Percentiles rank a stretch among this genome's conserved stretches.
Conservation (phyloP, 2,888 invertebrate genomes). For the Trachelus tabidus region DNA sequence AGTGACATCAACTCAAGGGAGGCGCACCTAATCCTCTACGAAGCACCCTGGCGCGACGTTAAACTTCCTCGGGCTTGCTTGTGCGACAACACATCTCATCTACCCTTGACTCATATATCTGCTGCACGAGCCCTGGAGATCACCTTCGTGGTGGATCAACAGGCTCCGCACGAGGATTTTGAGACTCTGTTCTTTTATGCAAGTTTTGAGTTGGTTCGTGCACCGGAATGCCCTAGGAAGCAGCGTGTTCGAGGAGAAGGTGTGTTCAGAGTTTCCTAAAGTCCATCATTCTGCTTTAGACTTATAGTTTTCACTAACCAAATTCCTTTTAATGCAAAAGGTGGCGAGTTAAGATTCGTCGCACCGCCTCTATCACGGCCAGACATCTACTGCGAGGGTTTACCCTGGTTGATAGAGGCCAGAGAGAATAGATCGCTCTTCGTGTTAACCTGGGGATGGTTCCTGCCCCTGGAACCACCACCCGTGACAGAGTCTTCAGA, state of each 20-base stretch:
- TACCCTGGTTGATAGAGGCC: conserved; percentile 84
- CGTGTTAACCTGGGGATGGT: conserved; percentile 85
- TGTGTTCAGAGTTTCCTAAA: conserved; percentile 21
- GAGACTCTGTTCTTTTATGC: conserved; percentile 84
- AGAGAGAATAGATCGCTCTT: conserved; percentile 84
- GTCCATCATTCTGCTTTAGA: background rate
- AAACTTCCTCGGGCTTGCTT: conserved; percentile 80
- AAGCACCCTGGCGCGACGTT: conserved; percentile 79
- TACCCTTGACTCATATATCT: conserved; percentile 74
- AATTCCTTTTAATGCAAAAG: conserved; percentile 31
- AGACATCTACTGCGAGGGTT: conserved; percentile 77
- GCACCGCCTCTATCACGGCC: conserved; percentile 73
- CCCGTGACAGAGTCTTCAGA: conserved; percentile 52
- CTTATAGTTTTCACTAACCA: conserved; percentile 16
- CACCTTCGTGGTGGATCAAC: conserved; percentile 78
- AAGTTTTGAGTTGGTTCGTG: conserved; percentile 73
- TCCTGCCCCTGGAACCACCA: conserved; percentile 74
- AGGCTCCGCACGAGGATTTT: conserved; percentile 85
- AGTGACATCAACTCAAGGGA: conserved; percentile 53
- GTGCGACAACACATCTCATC: conserved; percentile 79
- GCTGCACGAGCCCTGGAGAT: conserved; percentile 79
- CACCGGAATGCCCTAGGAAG: conserved; percentile 75
- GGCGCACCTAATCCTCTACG: conserved; percentile 72
- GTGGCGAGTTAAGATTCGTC: conserved; percentile 75
- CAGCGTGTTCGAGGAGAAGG: conserved; percentile 72